Percentiles rank a stretch among this genome's conserved stretches.
These are phyloP conservation scores for Willisornis vidua DNA, from an alignment of 2,113 vertebrate species.

Conservation along the genomic window DNA sequence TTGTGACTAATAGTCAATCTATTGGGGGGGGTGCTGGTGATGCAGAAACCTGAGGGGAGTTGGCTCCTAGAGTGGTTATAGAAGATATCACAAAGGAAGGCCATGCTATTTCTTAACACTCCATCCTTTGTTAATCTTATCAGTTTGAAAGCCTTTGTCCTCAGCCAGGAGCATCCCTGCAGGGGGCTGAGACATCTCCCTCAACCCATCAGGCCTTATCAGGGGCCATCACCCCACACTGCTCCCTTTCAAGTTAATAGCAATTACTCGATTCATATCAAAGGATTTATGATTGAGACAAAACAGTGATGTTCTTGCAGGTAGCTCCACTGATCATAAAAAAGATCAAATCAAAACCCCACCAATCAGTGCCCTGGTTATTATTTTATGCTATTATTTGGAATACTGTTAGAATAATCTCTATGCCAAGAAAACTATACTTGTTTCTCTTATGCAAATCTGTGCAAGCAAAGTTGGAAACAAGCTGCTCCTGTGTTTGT, in stretches of 20 bases:
- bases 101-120: too few species aligned
- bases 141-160: too few species aligned
- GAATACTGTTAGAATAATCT: neutral
- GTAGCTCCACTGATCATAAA: neutral
- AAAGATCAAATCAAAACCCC: neutral
- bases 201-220: too few species aligned
- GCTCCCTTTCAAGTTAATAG: neutral
- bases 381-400: neutral
- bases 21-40: too few species aligned
- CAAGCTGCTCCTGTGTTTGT: neutral
- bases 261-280: neutral
- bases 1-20: too few species aligned
- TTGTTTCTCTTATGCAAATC: neutral
- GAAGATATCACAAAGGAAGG: too few species aligned
- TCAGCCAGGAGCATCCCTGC: too few species aligned
- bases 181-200: too few species aligned
- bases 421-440: neutral
- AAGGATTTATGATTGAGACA: neutral
- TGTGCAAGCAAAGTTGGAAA: neutral
- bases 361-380: neutral
- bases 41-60: too few species aligned
- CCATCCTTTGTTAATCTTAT: too few species aligned
- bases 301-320: neutral
- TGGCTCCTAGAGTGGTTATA: too few species aligned
- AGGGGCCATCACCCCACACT: too few species aligned